Base-by-base conservation (phyloP, 2,888 invertebrate genomes). In the Chloroclystis v-ata region DNA sequence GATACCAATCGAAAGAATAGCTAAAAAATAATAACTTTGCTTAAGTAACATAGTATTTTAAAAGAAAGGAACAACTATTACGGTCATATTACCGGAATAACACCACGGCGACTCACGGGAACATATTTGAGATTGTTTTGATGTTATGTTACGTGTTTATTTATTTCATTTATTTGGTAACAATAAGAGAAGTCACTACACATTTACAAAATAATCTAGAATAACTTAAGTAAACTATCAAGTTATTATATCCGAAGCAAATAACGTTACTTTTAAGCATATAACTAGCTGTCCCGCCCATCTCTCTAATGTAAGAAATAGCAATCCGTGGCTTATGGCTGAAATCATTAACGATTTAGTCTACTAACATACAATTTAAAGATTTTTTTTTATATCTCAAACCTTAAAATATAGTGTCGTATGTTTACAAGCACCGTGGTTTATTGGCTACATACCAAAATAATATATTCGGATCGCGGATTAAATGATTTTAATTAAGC, bases 401-500 rank as follows among this genome's bases (percentile, higher is more conserved):
- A 37, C 43, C 10, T 3, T 51, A 13, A 7, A 59, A 60, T 49
- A 38, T 1, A 0, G 0, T 1, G 4, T 56, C 70, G 72, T 80
- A 49, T 72, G 66, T 77, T 72, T 67, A 14, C 46, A 45, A 50
- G 50, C 10, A 60, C 52, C 63, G 80, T 80, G 76, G 71, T 75
- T 78, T 82, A 82, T 81, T 75, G 76, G 69, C 67, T 56, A 64
- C 65, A 65, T 60, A 63, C 65, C 54, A 67, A 7, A 16, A n/a
- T 82, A 82, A 84, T 82, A 57, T 82, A 83, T 84, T 81, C 82
- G 68, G 76, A 81, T 76, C 75, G 75, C 75, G 75, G 75, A 78
- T 82, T 76, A 81, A 82, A 82, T 78, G 69, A 69, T 78, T 78
- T 77, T 82, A 83, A 83, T 84, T 75, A 82, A 79, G 73, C 70